These are phyloP conservation scores for Cosmia pyralina DNA, from an alignment of 2,888 invertebrate genomes.

Conservation along the genomic window DNA sequence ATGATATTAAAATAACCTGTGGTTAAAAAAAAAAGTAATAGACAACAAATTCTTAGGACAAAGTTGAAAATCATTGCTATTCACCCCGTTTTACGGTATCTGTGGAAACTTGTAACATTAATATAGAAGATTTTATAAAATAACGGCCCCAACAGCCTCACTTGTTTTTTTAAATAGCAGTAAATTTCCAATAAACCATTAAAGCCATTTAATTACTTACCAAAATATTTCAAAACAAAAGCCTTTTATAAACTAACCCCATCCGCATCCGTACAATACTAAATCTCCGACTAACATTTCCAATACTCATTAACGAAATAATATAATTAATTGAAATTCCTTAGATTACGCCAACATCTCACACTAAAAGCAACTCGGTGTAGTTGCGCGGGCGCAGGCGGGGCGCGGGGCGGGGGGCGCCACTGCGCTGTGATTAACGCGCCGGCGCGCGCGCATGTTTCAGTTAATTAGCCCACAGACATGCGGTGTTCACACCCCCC, in stretches of 20 bases:
- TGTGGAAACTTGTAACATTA: not conserved
- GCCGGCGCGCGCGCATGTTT: conserved; percentile 85
- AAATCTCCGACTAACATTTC: conserved; percentile 65
- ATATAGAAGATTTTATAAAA: not conserved
- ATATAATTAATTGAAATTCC: conserved; percentile 86
- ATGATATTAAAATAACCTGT: no score
- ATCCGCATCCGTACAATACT: conserved; percentile 63
- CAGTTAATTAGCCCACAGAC: conserved; percentile 86
- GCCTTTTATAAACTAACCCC: conserved; percentile 63
- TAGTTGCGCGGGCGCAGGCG: conserved; percentile 69
- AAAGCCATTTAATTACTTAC: conserved; percentile 42
- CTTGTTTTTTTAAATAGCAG: not conserved
- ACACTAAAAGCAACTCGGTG: conserved; percentile 88
- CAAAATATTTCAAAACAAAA: conserved; percentile 53
- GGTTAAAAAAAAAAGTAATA: no score
- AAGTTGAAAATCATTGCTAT: no score
- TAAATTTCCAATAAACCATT: conserved; percentile 37
- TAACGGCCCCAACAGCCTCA: not conserved
- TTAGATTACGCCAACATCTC: conserved; percentile 84
- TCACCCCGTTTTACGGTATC: no score
- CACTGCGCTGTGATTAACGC: conserved; percentile 80
- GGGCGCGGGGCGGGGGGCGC: conserved; percentile 67
- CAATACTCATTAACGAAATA: conserved; percentile 78
- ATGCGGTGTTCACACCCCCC: conserved; percentile 83
- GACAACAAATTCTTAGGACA: no score